Base-by-base conservation (phyloP, 2,888 invertebrate species). In the Leptarthrus brevirostris region DNA sequence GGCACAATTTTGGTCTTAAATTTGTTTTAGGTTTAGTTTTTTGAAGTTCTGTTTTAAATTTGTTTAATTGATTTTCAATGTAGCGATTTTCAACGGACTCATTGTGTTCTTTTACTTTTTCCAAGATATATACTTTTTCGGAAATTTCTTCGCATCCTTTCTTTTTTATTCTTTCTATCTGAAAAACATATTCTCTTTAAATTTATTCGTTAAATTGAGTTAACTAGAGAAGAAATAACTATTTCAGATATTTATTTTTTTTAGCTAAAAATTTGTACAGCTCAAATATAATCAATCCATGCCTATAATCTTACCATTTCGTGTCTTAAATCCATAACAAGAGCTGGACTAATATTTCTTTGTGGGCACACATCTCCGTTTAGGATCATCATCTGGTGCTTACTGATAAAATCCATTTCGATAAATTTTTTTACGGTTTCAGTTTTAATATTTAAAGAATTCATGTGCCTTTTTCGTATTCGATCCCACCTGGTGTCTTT, bases 401-500 rank as follows among this genome's bases (percentile, higher is more conserved):
- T 78, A 5, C 78, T 82, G 8, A 85, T 79, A 52, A 81, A 86
- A 75, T 85, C 83, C 76, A 81, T 79, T 71, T 83, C 82, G 8
- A 85, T 80, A 14, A 86, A 81, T 16, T 82, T 83, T 74, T 82
- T 81, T 10, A 85, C 81, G 61, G 80, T 79, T 61, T 81, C 82
- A 1, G 82, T 80, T 78, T 82, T 84, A 0, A 84, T 74, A 74
- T 77, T 79, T 4, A 74, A 54, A 1, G 78, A 77, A 76, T 80
- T 79, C 2, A 78, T 74, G 22, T 82, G 79, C n/a, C 82, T 79
- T 73, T 84, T 86, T 2, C 83, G 79, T 66, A 85, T 86, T 54
- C 84, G 82, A 79, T 86, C 84, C 85, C 85, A 85, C 56, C 85
- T 80, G 14, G 83, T 82, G 18, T 81, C 82, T 73, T 83, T 85